Evolutionary conservation across 2,113 vertebrate genomes (phyloP), one percentile per base, ranked within the genome.

Genomic region (Arenaria interpres): DNA sequence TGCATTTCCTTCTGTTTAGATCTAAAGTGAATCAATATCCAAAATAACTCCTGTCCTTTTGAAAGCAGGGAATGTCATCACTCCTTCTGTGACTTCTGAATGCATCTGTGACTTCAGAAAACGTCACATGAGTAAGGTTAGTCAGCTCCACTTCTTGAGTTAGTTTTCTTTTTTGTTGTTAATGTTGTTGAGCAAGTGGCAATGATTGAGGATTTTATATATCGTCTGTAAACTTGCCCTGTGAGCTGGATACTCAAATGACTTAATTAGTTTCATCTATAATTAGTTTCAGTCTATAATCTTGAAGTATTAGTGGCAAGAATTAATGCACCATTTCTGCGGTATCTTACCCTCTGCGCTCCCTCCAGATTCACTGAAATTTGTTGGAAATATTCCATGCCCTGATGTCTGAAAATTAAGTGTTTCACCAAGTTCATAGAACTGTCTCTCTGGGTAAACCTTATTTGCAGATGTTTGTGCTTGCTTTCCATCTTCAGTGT

Each of bases 341-440:
- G 48, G 32, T 73, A 81, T 77, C 8, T 41, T 51, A 6, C 5
- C 24, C 6, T 6, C 12, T 2, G 1, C 8, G 2, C 7, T 5
- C 19, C 22, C 14, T 41, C 18, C 0, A 1, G 17, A 41, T 66
- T 46, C 0, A 12, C 24, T 87, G 32, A 67, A 66, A 62, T 80
- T 32, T 78, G 2, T 87, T 82, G 69, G 56, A 74, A 84, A 50
- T 66, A 91, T 28, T 87, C 37, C n/a, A 33, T 89, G 27, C 21
- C 11, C 16, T 74, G 30, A 39, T 69, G 41, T 48, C 74, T 63
- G 69, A 73, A 37, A 87, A 59, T 59, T 6, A 78, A 72, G 14
- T n/a, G 7, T 88, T 85, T 25, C 35, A 51, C 22, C 0, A 3
- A 89, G 37, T 78, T 91, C 10, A 9, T 39, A 56, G 43, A 75